These are phyloP conservation scores for Ceratothoa steindachneri DNA, from an alignment of 2,888 invertebrate species.

Conservation along the genomic window DNA sequence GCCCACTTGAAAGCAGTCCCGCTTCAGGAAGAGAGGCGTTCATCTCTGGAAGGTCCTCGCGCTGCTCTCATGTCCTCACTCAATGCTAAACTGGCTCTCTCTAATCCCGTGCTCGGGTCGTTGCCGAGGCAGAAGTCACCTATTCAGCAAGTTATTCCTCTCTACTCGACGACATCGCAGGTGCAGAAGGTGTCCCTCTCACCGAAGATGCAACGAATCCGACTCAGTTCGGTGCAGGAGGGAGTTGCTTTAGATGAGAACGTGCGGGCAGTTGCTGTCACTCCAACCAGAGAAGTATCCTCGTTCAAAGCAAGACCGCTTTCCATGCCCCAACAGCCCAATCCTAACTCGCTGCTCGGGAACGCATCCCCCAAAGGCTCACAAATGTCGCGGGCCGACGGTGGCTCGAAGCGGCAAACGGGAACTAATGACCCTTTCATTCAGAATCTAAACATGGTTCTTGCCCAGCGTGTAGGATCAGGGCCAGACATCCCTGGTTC, in stretches of 20 bases:
- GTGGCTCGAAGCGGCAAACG: neutral
- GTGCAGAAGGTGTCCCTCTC: neutral
- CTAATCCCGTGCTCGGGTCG: neutral
- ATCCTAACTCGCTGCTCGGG: neutral
- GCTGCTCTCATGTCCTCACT: conserved; percentile 43
- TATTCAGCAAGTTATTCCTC: conserved; percentile 17
- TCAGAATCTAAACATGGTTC: conserved; percentile 3
- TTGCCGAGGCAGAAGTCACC: conserved; percentile 14
- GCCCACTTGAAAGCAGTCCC: conserved; percentile 22
- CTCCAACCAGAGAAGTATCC: neutral
- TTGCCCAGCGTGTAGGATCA: neutral
- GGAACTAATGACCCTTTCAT: neutral
- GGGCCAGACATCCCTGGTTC: neutral
- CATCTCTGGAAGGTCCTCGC: conserved; percentile 37
- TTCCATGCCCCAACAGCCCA: neutral
- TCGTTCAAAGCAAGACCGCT: neutral
- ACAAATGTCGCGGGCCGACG: neutral
- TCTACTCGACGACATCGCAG: neutral
- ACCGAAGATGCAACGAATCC: conserved; percentile 27
- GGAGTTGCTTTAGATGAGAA: conserved; percentile 23
- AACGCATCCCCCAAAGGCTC: neutral
- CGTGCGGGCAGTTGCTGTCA: neutral
- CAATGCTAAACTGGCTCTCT: conserved; percentile 34
- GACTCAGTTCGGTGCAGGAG: conserved; percentile 36
- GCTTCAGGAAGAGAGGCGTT: conserved; percentile 25